Conservation (phyloP, 2,888 invertebrate species). For the Argyresthia albistria region DNA sequence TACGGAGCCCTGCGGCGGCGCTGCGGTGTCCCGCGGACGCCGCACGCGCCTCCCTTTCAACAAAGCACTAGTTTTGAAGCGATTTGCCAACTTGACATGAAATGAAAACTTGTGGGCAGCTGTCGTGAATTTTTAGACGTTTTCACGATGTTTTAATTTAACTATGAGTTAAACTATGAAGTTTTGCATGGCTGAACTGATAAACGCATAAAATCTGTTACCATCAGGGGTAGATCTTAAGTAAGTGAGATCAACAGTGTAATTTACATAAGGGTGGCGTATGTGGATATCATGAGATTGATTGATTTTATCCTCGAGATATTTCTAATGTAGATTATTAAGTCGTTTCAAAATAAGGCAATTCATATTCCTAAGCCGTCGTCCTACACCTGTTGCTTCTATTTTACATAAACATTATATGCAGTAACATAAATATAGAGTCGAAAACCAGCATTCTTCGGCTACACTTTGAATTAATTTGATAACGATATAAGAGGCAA, state of each 20-base stretch:
- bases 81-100: background rate
- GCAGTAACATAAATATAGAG: background rate
- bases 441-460: background rate
- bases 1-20: slow-evolving; percentile 14
- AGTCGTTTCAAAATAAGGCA: background rate
- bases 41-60: slow-evolving; percentile 24
- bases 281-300: too few relatives aligned
- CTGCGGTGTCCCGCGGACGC: slow-evolving; percentile 23
- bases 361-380: background rate
- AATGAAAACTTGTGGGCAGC: background rate
- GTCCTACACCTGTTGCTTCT: background rate
- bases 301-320: background rate
- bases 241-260: too few relatives aligned
- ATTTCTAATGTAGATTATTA: background rate
- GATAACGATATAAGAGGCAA: too few relatives aligned
- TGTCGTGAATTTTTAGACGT: background rate
- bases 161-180: background rate
- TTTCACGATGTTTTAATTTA: background rate
- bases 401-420: background rate
- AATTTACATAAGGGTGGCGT: too few relatives aligned
- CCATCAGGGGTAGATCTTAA: too few relatives aligned
- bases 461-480: background rate
- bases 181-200: background rate
- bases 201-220: background rate
- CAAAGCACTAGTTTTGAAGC: background rate